Evolutionary conservation across 2,113 vertebrate species (phyloP).

Genomic region (Opisthocomus hoazin): DNA sequence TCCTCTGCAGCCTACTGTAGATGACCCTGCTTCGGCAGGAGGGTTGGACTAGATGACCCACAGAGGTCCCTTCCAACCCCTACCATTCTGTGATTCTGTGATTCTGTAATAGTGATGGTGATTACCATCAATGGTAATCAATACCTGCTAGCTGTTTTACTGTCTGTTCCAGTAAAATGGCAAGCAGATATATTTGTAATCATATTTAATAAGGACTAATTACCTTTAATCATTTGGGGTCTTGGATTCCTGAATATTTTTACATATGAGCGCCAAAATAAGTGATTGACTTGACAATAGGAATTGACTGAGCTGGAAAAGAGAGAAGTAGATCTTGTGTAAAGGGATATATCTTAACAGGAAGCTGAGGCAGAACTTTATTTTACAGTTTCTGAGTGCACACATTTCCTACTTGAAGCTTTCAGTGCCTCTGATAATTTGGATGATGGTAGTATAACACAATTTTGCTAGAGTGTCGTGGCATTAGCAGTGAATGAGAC

Average conservation of each 20-base stretch:
- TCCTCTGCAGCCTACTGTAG: too few relatives aligned
- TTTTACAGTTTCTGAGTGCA: neutral
- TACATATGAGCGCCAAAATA: neutral
- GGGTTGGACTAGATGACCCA: too few relatives aligned
- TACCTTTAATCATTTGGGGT: neutral
- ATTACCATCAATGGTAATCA: neutral
- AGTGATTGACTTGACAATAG: neutral
- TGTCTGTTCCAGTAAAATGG: neutral
- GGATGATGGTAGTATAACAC: neutral
- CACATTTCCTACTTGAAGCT: neutral
- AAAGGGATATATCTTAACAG: neutral
- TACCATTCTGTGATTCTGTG: too few relatives aligned
- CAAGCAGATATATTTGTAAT: neutral
- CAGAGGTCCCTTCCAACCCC: too few relatives aligned
- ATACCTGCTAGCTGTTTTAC: neutral
- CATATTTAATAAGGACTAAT: neutral
- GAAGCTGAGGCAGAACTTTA: neutral
- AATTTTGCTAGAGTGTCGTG: neutral
- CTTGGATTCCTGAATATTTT: neutral
- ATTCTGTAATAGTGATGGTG: too few relatives aligned
- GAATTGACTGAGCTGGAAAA: neutral
- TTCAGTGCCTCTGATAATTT: neutral
- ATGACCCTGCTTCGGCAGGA: too few relatives aligned
- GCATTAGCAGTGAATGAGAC: neutral
- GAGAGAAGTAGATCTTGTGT: neutral